Conservation (phyloP, 2,888 invertebrate species). For the Ectemnius cavifrons region DNA sequence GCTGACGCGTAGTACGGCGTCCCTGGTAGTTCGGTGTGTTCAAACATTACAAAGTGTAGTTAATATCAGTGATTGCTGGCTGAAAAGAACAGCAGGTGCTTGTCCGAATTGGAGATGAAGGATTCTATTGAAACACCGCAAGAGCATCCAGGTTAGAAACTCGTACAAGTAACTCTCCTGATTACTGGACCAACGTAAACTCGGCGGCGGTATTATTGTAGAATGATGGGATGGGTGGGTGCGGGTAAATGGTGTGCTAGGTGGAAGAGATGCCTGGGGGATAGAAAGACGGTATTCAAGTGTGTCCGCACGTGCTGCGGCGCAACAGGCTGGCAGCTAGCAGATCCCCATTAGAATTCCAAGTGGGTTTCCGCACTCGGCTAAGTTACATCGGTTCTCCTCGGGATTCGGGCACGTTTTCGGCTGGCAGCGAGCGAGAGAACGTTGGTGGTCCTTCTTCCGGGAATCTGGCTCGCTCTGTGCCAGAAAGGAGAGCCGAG, state of each 20-base stretch:
- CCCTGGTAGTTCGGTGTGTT: no score
- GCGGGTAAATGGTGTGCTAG: no score
- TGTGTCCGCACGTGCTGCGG: conserved; percentile 50
- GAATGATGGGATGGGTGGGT: no score
- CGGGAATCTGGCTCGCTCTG: no score
- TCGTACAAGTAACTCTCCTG: background rate
- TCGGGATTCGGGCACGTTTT: conserved; percentile 35
- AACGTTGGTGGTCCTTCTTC: conserved; percentile 4
- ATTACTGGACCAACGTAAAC: background rate
- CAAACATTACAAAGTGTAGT: no score
- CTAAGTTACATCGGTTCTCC: conserved; percentile 36
- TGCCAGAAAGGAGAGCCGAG: conserved; percentile 22
- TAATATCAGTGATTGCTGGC: no score
- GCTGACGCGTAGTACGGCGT: no score
- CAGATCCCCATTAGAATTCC: conserved; percentile 68
- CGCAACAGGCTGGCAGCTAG: conserved; percentile 67
- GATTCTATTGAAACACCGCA: background rate
- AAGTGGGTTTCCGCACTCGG: conserved; percentile 46
- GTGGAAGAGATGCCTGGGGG: background rate
- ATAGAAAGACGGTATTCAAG: background rate
- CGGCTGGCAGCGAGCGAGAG: no score
- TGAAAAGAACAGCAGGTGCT: no score
- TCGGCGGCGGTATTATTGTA: no score
- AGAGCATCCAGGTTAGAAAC: background rate
- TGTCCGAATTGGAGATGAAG: background rate